Evolutionary conservation across 2,888 invertebrate genomes (phyloP), one percentile per base, ranked within the genome.

Genomic region (Rhogogaster chlorosoma): DNA sequence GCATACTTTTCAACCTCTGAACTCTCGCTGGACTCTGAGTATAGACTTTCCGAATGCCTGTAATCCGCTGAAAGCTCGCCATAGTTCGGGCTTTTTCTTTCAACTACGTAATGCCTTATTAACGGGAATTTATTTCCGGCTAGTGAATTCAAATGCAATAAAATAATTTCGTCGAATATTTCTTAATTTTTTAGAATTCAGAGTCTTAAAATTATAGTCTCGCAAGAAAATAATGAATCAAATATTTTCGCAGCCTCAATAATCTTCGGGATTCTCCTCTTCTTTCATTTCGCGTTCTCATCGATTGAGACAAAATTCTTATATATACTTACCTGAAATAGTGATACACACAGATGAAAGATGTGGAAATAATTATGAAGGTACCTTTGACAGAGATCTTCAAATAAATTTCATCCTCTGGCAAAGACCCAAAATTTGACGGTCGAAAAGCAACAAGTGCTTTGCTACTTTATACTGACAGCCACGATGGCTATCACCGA

Each of bases 391-490:
- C 12, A 5, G 70, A 38, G 29, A 29, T 6, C 2, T 70, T 1
- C 32, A 29, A 29, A 70, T 36, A 70, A 70, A 70, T 70, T 70
- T 70, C 36, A 1, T 70, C n/a, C 1, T 70, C n/a, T 70, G 70
- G 70, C 70, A 36, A 70, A 36, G 7, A 70, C 9, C 18, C 70
- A 70, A 70, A 70, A 70, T 70, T n/a, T 36, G 2, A 70, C 18
- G 32, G 5, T 36, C 9, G n/a, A 70, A 70, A 70, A 15, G 70
- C 70, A 36, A 70, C 70, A 70, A 70, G 70, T 70, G 70, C 36
- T 70, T 36, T 18, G n/a, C 29, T n/a, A 3, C 70, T 70, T 70
- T 32, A 70, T 29, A 36, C 36, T 29, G 32, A 67, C 53, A 53
- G 53, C 7, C 53, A 53, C 7, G 53, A 53, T 53, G n/a, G 53